Evolutionary conservation across 2,113 vertebrate genomes (phyloP), one percentile per base, ranked within the genome.

Genomic region (Aleadryas rufinucha): DNA sequence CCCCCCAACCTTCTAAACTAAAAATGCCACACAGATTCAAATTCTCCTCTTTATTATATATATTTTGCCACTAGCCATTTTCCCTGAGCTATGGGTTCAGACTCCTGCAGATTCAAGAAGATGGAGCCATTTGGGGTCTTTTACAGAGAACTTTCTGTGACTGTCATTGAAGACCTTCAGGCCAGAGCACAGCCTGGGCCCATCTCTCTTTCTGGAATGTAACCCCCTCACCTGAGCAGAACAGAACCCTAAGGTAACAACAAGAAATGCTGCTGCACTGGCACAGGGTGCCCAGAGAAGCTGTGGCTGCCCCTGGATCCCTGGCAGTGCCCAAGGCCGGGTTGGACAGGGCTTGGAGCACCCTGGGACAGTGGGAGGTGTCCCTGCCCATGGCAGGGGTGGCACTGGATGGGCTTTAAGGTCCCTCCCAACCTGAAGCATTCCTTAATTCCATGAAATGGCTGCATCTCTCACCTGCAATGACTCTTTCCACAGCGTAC

Each of bases 401-500:
- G 24, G 47, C 0, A 41, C 21, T 16, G 54, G 47, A 69, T 49
- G 63, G 0, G 8, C 21, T 63, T 19, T 37, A 14, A 21, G 35
- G 42, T 33, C 49, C 21, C 27, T 63, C 57, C 71, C 35, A 31
- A 37, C 63, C 18, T 12, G 13, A 49, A 13, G 8, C 35, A 42
- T 14, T 19, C 71, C 56, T 5, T 9, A 31, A 24, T 6, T 56
- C 31, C 56, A 35, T 1, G 42, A 22, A 28, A 44, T 1, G 3
- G 11, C 21, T 16, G 7, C 18, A 13, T 15, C 23, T 7, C 85
- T 16, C 90, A 99, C 99, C 99, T 84, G 99, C 99, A 82, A 99
- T 97, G 22, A 99, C 98, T 77, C 99, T 98, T 83, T 99, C 99
- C 96, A 99, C 99, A 0, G 99, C 99, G 2, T 99, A 99, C 95